Evolutionary conservation across 2,888 invertebrate genomes (phyloP).

Genomic region (Neoascia interrupta): DNA sequence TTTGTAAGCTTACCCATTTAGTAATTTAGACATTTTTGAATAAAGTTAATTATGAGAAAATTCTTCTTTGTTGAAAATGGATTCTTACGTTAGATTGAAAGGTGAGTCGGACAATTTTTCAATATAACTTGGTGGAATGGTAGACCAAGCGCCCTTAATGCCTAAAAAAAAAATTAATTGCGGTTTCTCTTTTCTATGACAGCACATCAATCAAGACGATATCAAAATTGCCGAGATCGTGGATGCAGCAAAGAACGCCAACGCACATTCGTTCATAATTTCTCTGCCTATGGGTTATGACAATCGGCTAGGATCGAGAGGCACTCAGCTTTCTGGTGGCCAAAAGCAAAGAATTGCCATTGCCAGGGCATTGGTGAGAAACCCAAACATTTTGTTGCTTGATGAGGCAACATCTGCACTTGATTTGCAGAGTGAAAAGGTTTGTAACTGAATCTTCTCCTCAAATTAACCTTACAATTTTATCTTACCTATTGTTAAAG

Average conservation of each 20-base stretch:
- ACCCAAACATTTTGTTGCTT: conserved; percentile 86
- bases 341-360: conserved; percentile 94
- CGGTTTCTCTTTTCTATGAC: too few species aligned
- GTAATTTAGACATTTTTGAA: too few species aligned
- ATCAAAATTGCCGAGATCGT: conserved; percentile 86
- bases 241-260: conserved; percentile 86
- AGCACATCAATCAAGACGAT: conserved; percentile 81
- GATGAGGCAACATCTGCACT: conserved; percentile 91
- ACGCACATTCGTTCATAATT: conserved; percentile 88
- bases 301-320: conserved; percentile 87
- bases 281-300: conserved; percentile 89
- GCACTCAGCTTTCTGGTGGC: conserved; percentile 90
- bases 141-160: too few species aligned
- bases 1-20: too few species aligned
- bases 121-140: too few species aligned
- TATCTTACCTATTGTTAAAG: conserved; percentile 54
- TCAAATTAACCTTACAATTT: not conserved
- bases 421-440: conserved; percentile 88
- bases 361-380: conserved; percentile 87
- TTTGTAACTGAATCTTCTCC: conserved; percentile 74
- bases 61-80: too few species aligned
- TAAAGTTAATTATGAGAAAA: too few species aligned
- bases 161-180: too few species aligned
- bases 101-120: too few species aligned
- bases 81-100: too few species aligned